phyloP scores from a whole-genome alignment of 2,113 vertebrate genomes.

The Cyphomyrus plagiostoma region DNA sequence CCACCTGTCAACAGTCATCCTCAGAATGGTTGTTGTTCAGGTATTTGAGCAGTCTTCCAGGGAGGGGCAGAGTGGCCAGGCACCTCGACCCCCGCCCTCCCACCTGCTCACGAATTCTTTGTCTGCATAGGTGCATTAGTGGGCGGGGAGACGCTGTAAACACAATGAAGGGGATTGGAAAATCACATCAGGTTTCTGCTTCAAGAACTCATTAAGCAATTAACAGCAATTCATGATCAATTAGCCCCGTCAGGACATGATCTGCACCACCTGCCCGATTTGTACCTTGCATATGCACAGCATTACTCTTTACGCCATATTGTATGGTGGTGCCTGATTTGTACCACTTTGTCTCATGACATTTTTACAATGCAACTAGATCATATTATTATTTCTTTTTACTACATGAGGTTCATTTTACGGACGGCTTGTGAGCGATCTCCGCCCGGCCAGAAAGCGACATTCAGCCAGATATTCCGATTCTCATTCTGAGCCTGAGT shows the following conservation, averaged over 20 bases:
- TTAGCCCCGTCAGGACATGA: neutral
- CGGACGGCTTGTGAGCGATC: too few relatives aligned
- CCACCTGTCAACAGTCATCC: neutral
- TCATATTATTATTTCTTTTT: neutral
- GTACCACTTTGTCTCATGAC: neutral
- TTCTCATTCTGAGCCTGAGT: too few relatives aligned
- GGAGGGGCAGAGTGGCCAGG: conserved; percentile 74
- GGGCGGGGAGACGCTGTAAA: conserved; percentile 75
- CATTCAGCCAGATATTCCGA: too few relatives aligned
- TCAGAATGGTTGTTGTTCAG: conserved; percentile 59
- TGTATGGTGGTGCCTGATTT: neutral
- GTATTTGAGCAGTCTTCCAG: conserved; percentile 73
- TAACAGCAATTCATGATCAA: neutral
- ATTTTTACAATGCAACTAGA: neutral
- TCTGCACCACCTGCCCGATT: neutral
- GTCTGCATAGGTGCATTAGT: conserved; percentile 80
- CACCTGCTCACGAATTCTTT: conserved; percentile 70
- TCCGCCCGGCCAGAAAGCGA: too few relatives aligned
- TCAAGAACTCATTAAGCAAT: neutral
- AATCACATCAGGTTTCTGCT: neutral
- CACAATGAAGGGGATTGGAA: conserved; percentile 14
- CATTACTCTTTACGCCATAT: neutral
- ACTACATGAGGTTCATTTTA: too few relatives aligned
- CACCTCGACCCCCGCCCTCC: conserved; percentile 68
- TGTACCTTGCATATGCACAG: neutral